A percentile compares a stretch with the other conserved stretches of the same genome.
These are phyloP conservation scores for Lumbricus terrestris DNA, from an alignment of 2,888 invertebrate species.

Conservation along the genomic window DNA sequence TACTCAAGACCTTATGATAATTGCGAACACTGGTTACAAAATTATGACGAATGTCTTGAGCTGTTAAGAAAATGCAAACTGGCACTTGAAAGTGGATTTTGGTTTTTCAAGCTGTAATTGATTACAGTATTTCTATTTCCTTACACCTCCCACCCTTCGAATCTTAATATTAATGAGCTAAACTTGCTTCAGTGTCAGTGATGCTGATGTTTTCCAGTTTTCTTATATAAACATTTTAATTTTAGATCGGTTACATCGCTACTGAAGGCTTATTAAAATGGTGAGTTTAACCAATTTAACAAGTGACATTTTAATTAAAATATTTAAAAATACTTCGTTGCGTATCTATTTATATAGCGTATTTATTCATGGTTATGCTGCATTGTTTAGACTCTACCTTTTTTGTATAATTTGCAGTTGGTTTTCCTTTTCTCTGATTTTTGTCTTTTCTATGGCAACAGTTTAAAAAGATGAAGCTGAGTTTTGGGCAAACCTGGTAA, in stretches of 20 bases:
- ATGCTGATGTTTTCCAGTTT: background rate
- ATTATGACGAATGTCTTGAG: background rate
- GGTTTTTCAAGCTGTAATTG: background rate
- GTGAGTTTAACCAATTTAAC: background rate
- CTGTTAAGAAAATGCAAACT: background rate
- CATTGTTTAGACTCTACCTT: background rate
- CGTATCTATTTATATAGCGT: background rate
- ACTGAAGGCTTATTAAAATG: background rate
- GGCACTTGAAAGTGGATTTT: background rate
- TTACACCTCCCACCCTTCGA: background rate
- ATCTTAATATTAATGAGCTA: background rate
- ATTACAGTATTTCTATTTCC: background rate
- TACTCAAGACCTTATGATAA: background rate
- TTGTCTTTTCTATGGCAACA: background rate
- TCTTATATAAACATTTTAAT: background rate
- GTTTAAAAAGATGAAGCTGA: too few species aligned
- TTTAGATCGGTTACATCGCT: background rate
- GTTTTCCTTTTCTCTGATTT: background rate
- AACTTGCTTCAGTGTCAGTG: background rate
- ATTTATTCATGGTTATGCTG: background rate
- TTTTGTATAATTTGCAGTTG: background rate
- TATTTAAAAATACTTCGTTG: too few species aligned
- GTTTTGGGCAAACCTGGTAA: too few species aligned
- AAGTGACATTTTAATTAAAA: background rate
- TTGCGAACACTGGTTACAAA: background rate